Base-by-base conservation (phyloP, 2,888 invertebrate genomes). In the Orthosia cruda region DNA sequence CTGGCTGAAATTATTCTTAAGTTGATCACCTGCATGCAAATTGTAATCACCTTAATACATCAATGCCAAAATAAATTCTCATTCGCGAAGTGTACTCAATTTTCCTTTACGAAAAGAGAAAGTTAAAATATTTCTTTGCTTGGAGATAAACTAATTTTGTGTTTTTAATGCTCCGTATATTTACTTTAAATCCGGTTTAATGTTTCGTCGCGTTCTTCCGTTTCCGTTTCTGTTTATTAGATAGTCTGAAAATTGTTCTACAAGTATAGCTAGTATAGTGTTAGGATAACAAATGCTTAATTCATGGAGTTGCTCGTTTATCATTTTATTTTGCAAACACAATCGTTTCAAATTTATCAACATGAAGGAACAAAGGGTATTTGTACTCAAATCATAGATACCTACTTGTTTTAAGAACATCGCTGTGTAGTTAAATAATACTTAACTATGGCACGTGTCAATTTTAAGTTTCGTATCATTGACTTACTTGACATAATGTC, bases 21-120 rank as follows among this genome's bases (percentile, higher is more conserved):
- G 87, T 86, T 90, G 88, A 91, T 91, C 90, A 90, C 89, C 89
- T 91, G 90, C 91, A 91, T 92, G 88, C 89, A 91, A 90, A 92
- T 90, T 86, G 88, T 88, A 81, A 84, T 84, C 84, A 83, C 73
- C 83, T 80, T 76, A 78, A 81, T 83, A 83, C 81, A 87, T 87
- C 84, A 86, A 89, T 91, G 85, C 84, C 86, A 87, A 83, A 80
- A 84, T 71, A 86, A 88, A 87, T 84, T 90, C 84, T 75, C 80
- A 88, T 89, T 90, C 88, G 90, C 88, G 83, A 81, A 81, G 80
- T 78, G 89, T 89, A 78, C 86, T 86, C 84, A 84, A 87, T 86
- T 79, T 84, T 81, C 76, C 73, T 66, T 67, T 66, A 58, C 74
- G 86, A 85, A 87, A 91, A 89, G 83, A 86, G 84, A 86, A 91